Evolutionary conservation across 2,888 invertebrate species (phyloP).

Genomic region (Agriopis aurantiaria): DNA sequence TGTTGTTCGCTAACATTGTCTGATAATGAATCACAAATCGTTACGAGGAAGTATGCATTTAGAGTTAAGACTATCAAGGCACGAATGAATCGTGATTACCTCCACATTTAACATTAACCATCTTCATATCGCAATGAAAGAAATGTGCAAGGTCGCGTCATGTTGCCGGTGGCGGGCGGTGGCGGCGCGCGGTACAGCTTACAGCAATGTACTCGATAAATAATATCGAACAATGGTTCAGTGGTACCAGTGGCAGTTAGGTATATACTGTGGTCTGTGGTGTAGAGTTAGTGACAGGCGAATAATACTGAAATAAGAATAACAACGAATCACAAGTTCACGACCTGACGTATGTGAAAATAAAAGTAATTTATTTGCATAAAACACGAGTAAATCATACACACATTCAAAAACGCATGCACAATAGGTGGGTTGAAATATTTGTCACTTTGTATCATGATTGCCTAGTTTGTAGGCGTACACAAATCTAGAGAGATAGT

Average conservation of each 20-base stretch:
- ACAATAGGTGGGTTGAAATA: too few relatives aligned
- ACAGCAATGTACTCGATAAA: slow-evolving; percentile 12
- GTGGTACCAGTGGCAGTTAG: slow-evolving; percentile 12
- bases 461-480: too few relatives aligned
- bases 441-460: too few relatives aligned
- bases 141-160: slow-evolving; percentile 21
- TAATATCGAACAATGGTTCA: slow-evolving; percentile 34
- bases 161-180: background rate
- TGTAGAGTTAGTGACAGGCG: too few relatives aligned
- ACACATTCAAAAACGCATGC: too few relatives aligned
- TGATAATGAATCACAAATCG: background rate
- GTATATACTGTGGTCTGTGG: background rate
- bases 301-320: background rate
- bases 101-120: slow-evolving; percentile 6
- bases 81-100: slow-evolving; percentile 15
- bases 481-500: too few relatives aligned
- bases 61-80: background rate
- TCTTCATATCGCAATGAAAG: slow-evolving; percentile 18
- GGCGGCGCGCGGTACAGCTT: slow-evolving; percentile 19
- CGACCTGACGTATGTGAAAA: too few relatives aligned
- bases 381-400: too few relatives aligned
- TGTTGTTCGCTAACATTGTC: background rate
- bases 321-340: too few relatives aligned
- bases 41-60: slow-evolving; percentile 5
- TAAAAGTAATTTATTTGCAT: too few relatives aligned